These are phyloP conservation scores for Gasteruption jaculator DNA, from an alignment of 2,888 invertebrate genomes.

Conservation along the genomic window DNA sequence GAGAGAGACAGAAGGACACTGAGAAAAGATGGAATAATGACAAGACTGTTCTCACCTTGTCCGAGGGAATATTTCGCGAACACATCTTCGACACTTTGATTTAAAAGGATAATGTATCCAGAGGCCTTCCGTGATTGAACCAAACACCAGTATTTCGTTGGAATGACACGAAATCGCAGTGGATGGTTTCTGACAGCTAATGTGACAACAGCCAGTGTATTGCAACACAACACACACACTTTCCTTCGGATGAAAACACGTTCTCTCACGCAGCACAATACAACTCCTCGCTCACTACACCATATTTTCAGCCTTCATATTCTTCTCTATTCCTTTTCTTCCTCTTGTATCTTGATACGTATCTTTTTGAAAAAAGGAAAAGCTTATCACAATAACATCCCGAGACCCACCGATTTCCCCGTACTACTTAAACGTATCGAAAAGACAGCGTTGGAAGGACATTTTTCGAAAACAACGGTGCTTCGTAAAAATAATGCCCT, in stretches of 20 bases:
- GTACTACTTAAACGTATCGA: constrained; percentile 45
- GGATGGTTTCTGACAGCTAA: no score
- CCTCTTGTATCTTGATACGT: no score
- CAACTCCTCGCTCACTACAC: constrained; percentile 36
- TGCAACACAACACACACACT: no score
- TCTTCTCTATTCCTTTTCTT: no score
- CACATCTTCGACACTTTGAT: constrained; percentile 58
- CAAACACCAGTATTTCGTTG: constrained; percentile 32
- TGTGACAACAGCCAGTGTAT: no score
- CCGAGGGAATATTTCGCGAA: constrained; percentile 77
- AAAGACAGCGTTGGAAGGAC: constrained; percentile 40
- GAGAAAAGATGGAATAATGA: no score
- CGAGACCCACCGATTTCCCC: no score
- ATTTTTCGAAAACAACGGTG: constrained; percentile 38
- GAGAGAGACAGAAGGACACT: constrained; percentile 5
- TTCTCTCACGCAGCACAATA: constrained; percentile 25
- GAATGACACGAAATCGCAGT: constrained; percentile 32
- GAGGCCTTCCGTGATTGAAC: constrained; percentile 36
- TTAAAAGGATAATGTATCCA: constrained; percentile 33
- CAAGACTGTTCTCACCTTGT: constrained; percentile 82
- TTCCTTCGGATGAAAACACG: constrained; percentile 33
- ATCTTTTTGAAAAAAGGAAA: no score
- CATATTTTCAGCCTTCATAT: no score
- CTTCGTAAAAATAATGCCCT: no score
- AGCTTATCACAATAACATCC: no score